Evolutionary conservation across 2,113 vertebrate genomes (phyloP).

Genomic region (Steatornis caripensis): DNA sequence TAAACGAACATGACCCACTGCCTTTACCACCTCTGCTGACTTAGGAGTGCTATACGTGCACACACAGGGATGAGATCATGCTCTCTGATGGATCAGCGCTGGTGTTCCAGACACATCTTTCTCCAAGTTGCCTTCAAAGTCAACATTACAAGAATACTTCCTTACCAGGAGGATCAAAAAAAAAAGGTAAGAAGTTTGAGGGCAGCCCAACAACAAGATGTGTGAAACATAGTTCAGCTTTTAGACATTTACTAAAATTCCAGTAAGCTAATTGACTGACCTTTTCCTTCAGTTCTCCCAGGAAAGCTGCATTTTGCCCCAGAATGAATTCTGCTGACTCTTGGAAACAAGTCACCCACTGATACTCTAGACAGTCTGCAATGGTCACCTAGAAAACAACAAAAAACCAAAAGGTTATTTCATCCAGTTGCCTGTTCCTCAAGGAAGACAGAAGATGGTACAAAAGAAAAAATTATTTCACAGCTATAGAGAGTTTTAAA

Average conservation of each 20-base stretch:
- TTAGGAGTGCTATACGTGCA: rapidly evolving
- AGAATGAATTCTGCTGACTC: slow-evolving; percentile 90
- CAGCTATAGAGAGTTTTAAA: neutral
- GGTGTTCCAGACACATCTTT: neutral
- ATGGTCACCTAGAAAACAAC: slow-evolving; percentile 81
- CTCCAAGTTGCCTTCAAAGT: neutral
- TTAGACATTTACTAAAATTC: neutral
- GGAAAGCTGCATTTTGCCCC: slow-evolving; percentile 86
- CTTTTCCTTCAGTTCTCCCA: slow-evolving; percentile 93
- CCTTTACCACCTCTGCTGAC: neutral
- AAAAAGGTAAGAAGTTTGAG: neutral
- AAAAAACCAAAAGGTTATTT: neutral
- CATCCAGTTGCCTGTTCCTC: neutral
- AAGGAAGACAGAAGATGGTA: neutral
- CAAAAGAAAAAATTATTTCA: neutral
- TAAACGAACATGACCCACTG: neutral
- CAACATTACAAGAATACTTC: neutral
- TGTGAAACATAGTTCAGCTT: neutral
- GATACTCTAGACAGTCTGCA: slow-evolving; percentile 90
- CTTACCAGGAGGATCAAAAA: neutral
- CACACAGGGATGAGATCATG: neutral
- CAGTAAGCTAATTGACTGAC: slow-evolving; percentile 65
- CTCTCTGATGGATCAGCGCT: neutral
- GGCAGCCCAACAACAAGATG: neutral
- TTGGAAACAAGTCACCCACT: slow-evolving; percentile 98